A percentile compares a stretch with the other conserved stretches of the same genome.
These are phyloP conservation scores for Pelochelys cantorii DNA, from an alignment of 2,797 vertebrate genomes.

Conservation along the genomic window DNA sequence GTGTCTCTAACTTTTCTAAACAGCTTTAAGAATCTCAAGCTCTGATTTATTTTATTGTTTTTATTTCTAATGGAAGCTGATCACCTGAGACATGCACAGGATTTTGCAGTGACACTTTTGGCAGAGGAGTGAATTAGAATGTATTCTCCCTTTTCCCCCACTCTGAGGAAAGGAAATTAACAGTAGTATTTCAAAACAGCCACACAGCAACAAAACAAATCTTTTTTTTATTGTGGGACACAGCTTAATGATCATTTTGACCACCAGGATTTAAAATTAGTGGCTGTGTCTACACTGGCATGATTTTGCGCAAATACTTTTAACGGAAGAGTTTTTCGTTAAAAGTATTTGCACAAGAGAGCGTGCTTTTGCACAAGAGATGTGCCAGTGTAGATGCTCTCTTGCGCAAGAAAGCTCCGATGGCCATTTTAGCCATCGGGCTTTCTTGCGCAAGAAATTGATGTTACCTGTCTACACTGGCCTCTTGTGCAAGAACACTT, in stretches of 20 bases:
- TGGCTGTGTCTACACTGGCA: too few relatives aligned
- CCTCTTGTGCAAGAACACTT: too few relatives aligned
- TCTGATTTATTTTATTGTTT: rapidly evolving
- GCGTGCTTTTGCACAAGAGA: too few relatives aligned
- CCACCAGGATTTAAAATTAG: conserved; percentile 60
- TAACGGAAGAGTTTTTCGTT: too few relatives aligned
- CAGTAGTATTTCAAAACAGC: conserved; percentile 45
- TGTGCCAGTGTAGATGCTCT: too few relatives aligned
- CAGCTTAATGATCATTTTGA: conserved; percentile 46
- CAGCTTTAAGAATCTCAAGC: not conserved
- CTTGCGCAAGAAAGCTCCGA: too few relatives aligned
- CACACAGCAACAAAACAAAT: conserved; percentile 33
- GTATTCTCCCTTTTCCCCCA: not conserved
- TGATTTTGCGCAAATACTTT: too few relatives aligned
- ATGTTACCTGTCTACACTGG: too few relatives aligned
- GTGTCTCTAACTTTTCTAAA: not conserved
- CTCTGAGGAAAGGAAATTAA: conserved; percentile 45
- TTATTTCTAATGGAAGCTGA: not conserved
- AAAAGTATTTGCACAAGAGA: too few relatives aligned
- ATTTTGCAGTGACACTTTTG: not conserved
- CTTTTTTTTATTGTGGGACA: conserved; percentile 49
- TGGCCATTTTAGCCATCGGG: too few relatives aligned
- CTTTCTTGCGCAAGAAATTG: too few relatives aligned
- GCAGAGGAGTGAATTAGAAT: conserved; percentile 7
- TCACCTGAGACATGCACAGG: not conserved